Percentiles rank a stretch among this genome's conserved stretches.
Conservation (phyloP, 2,797 vertebrate genomes). For the Galagoides demidoff region DNA sequence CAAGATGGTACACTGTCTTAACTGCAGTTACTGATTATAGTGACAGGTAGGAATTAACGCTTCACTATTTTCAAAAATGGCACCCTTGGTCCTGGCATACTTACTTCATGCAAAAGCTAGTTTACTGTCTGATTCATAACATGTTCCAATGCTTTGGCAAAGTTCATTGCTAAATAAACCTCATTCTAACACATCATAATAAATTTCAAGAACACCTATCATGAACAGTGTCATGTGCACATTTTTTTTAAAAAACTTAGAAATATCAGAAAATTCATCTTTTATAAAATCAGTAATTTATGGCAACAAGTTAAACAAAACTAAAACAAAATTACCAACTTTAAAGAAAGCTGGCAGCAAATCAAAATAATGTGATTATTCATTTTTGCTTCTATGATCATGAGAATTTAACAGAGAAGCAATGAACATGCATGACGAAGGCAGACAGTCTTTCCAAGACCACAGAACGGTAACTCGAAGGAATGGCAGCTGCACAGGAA, state of each 20-base stretch:
- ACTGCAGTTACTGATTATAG: background rate
- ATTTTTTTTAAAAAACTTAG: constrained; percentile 12
- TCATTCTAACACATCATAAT: background rate
- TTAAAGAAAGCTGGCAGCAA: background rate
- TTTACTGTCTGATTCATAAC: background rate
- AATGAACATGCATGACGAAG: background rate
- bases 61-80: background rate
- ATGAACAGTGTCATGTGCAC: background rate
- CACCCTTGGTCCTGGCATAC: background rate
- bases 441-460: background rate
- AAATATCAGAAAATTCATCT: background rate
- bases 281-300: constrained; percentile 32
- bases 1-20: background rate
- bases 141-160: background rate
- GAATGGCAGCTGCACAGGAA: background rate
- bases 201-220: background rate
- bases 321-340: background rate
- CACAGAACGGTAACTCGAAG: background rate
- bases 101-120: background rate
- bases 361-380: background rate
- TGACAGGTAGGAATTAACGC: background rate
- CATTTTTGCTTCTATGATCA: background rate
- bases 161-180: background rate
- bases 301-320: background rate
- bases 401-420: background rate